phyloP scores from a whole-genome alignment of 2,113 vertebrate species.

The Callaeas wilsoni region DNA sequence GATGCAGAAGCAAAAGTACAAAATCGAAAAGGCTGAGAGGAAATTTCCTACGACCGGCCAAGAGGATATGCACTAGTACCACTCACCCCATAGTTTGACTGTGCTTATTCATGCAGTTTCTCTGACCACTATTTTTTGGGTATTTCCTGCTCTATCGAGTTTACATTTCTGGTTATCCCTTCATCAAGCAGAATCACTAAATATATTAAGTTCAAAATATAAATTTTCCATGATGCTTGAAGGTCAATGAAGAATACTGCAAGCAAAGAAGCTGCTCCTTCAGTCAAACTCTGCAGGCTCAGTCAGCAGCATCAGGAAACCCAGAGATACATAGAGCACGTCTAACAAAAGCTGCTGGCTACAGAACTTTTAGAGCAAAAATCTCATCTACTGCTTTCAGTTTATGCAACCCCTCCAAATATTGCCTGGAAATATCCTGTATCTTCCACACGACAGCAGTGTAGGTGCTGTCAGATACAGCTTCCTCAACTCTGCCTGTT shows the following conservation, averaged over 20 bases:
- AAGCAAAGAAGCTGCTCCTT: not conserved
- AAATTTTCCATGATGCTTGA: not conserved
- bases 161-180: not conserved
- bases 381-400: not conserved
- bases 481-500: not conserved
- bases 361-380: not conserved
- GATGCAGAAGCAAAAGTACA: not conserved
- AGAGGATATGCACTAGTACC: not conserved
- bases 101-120: not conserved
- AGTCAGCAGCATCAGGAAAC: not conserved
- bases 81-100: no score
- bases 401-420: not conserved
- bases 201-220: not conserved
- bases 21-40: not conserved
- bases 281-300: not conserved
- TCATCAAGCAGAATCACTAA: not conserved
- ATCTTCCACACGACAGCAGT: not conserved
- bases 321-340: not conserved
- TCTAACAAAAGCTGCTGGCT: not conserved
- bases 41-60: fast-evolving
- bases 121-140: not conserved
- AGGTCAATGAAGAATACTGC: not conserved
- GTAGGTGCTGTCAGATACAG: not conserved
- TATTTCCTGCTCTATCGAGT: not conserved
- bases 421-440: not conserved